Evolutionary conservation across 2,797 vertebrate genomes (phyloP), one percentile per base, ranked within the genome.

Genomic region (Acipenser transmontanus): DNA sequence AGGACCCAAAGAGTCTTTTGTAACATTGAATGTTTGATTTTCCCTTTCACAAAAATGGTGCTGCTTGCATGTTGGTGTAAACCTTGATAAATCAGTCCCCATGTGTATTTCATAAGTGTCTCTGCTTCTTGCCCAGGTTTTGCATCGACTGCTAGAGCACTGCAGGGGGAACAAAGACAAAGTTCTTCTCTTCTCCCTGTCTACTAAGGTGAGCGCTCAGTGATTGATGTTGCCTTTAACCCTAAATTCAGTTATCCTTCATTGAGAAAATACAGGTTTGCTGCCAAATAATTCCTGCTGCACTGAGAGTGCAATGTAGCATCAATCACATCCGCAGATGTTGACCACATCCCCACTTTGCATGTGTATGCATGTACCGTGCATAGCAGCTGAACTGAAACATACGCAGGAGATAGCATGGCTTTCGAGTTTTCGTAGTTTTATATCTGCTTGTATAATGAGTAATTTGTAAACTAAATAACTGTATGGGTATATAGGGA

Each of bases 161-260:
- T 97, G 93, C 74, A 80, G 69, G 71, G 87, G 85, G 79, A 93
- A 79, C 77, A 94, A 81, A 71, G 93, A 94, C 79, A 99, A 99
- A 89, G 80, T 98, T 63, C 94, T 99, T 49, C 83, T 99, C 71
- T 99, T 99, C 78, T 98, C 96, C 49, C 89, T 94, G 70, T 98
- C 96, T 20, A 98, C 95, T 14, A 98, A 95, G 94, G 97, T 95
- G 78, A 62, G 54, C 11, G 11, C 48, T 64, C 51, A 50, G 67
- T 56, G 20, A 68, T 59, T 47, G 63, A 49, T 57, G 61, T 34
- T 52, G 7, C 8, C 7, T 6, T 7, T 54, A n/a, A 61, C 60
- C 59, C 17, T 6, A 34, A 9, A 11, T 8, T 49, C 62, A 63
- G 8, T 62, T 50, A 17, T n/a, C 60, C 50, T 13, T 34, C n/a